Evolutionary conservation across 2,113 vertebrate species (phyloP).

Genomic region (Baryphthengus martii): DNA sequence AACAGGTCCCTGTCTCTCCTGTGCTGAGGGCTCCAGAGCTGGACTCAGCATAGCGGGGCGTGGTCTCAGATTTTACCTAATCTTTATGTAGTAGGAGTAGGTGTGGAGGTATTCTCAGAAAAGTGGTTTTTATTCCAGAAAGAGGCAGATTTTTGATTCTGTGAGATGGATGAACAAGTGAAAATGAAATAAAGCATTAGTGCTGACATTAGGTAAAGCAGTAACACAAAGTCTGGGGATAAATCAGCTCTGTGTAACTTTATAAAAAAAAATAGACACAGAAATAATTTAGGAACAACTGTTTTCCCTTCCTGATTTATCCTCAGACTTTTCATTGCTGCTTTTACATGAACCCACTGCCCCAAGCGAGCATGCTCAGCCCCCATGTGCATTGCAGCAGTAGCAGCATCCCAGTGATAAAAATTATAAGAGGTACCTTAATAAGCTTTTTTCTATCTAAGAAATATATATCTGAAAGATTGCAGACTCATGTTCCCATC

Average conservation of each 20-base stretch:
- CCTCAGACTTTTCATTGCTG: background rate
- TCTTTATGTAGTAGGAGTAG: rapidly evolving
- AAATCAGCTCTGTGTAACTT: background rate
- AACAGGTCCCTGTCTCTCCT: background rate
- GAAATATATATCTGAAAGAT: background rate
- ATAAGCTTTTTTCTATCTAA: background rate
- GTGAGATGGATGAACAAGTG: background rate
- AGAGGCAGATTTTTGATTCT: background rate
- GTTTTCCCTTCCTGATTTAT: background rate
- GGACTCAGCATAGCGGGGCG: background rate
- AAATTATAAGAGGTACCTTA: background rate
- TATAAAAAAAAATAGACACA: background rate
- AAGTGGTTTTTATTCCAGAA: background rate
- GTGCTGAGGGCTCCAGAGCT: background rate
- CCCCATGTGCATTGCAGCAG: background rate
- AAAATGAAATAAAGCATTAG: background rate
- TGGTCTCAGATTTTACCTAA: background rate
- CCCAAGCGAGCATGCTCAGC: background rate
- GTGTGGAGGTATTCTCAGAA: background rate
- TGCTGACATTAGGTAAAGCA: background rate
- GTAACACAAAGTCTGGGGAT: background rate
- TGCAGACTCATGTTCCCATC: background rate
- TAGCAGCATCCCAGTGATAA: background rate
- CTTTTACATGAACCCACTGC: background rate
- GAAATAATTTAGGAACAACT: background rate